Evolutionary conservation across 2,888 invertebrate genomes (phyloP).

Genomic region (Listrodromus nycthemerus): DNA sequence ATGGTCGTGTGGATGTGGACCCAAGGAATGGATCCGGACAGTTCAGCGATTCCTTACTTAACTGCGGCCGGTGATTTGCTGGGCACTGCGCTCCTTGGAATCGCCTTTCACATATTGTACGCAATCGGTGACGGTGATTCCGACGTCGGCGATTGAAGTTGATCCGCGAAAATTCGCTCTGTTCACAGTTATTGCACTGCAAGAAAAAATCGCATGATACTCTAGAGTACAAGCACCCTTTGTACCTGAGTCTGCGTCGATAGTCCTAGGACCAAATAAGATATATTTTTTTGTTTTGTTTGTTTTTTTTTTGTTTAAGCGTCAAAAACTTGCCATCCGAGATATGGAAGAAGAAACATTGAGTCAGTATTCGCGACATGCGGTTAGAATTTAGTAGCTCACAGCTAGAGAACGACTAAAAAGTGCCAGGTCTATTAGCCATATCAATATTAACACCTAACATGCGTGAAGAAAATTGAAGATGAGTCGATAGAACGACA

Average conservation of each 20-base stretch:
- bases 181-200: background rate
- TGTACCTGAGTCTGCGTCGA: conserved; percentile 47
- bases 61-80: conserved; percentile 95
- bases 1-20: conserved; percentile 94
- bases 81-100: conserved; percentile 91
- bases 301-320: background rate
- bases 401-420: conserved; percentile 26
- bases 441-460: conserved; percentile 41
- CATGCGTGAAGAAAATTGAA: background rate
- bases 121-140: conserved; percentile 91
- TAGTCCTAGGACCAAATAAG: conserved; percentile 46
- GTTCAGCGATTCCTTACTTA: conserved; percentile 95
- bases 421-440: conserved; percentile 52
- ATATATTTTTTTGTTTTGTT: background rate
- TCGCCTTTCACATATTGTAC: conserved; percentile 90
- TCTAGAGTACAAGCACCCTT: conserved; percentile 31
- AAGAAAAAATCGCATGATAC: conserved; percentile 17
- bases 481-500: background rate
- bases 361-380: conserved; percentile 58
- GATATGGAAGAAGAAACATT: conserved; percentile 10
- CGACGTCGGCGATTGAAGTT: conserved; percentile 88
- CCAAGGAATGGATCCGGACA: conserved; percentile 93
- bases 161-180: background rate
- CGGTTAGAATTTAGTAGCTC: conserved; percentile 32
- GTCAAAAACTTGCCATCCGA: conserved; percentile 33